phyloP scores from a whole-genome alignment of 2,888 invertebrate genomes.

The Acronicta psi region DNA sequence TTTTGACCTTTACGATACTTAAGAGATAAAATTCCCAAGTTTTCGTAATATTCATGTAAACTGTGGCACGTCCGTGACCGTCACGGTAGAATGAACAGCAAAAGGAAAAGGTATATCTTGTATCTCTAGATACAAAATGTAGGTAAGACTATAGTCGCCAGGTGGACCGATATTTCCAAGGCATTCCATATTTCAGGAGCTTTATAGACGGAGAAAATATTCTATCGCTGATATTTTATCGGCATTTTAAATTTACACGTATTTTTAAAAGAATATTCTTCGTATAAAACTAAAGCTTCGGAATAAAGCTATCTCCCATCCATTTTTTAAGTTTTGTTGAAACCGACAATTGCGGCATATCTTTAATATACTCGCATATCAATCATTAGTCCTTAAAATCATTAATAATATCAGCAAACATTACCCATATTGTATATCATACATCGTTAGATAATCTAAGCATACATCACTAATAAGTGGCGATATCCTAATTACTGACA shows the following conservation, averaged over 20 bases:
- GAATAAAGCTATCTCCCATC: conserved; percentile 3
- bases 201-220: conserved; percentile 27
- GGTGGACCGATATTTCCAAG: conserved; percentile 47
- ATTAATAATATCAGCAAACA: neutral
- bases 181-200: conserved; percentile 34
- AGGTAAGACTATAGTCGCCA: conserved; percentile 71
- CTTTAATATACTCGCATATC: too few relatives aligned
- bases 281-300: too few relatives aligned
- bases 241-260: conserved; percentile 22
- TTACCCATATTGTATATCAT: neutral
- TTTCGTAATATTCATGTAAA: conserved; percentile 38
- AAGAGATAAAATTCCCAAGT: conserved; percentile 19
- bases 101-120: conserved; percentile 61
- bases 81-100: conserved; percentile 58
- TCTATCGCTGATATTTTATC: conserved; percentile 22
- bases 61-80: conserved; percentile 41
- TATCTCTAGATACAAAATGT: conserved; percentile 67
- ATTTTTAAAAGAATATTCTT: conserved; percentile 2
- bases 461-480: too few relatives aligned
- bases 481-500: neutral
- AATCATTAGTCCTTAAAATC: too few relatives aligned
- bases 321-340: neutral
- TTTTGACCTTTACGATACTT: conserved; percentile 8
- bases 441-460: neutral
- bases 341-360: too few relatives aligned